A percentile compares a stretch with the other conserved stretches of the same genome.
These are phyloP conservation scores for Leucania comma DNA, from an alignment of 2,888 invertebrate genomes.

Conservation along the genomic window DNA sequence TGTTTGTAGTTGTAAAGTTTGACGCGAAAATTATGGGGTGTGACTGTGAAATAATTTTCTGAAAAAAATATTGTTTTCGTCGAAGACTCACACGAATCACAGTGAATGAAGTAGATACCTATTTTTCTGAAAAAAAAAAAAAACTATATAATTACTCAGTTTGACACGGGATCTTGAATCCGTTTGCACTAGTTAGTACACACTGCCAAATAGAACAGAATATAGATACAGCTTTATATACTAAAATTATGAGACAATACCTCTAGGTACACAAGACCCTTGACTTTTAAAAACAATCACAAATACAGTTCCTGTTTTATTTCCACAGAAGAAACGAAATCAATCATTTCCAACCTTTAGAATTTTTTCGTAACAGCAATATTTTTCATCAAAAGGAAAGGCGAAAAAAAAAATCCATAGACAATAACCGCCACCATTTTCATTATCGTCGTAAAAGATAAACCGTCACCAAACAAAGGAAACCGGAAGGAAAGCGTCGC, in stretches of 20 bases:
- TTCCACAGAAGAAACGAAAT: constrained; percentile 10
- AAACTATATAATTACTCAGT: neutral
- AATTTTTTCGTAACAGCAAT: constrained; percentile 1
- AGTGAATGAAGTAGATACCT: neutral
- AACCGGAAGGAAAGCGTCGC: constrained; percentile 20
- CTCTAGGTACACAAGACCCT: no score
- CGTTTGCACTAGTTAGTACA: no score
- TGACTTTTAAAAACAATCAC: constrained; percentile 11
- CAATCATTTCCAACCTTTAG: neutral
- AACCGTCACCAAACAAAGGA: constrained; percentile 52
- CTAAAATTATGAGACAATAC: neutral
- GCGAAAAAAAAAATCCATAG: constrained; percentile 23
- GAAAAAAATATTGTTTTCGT: neutral
- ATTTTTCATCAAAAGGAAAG: constrained; percentile 26
- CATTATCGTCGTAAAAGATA: constrained; percentile 54
- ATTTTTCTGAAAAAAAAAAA: neutral
- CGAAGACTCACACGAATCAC: neutral
- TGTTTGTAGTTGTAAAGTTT: constrained; percentile 49
- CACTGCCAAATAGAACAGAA: neutral
- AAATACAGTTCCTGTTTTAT: neutral
- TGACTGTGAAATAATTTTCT: neutral
- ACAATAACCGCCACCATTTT: constrained; percentile 44
- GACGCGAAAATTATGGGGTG: constrained; percentile 16
- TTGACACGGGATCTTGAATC: no score
- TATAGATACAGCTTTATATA: neutral